Conservation (phyloP, 2,797 vertebrate genomes). For the Phrynocephalus vlangalii region DNA sequence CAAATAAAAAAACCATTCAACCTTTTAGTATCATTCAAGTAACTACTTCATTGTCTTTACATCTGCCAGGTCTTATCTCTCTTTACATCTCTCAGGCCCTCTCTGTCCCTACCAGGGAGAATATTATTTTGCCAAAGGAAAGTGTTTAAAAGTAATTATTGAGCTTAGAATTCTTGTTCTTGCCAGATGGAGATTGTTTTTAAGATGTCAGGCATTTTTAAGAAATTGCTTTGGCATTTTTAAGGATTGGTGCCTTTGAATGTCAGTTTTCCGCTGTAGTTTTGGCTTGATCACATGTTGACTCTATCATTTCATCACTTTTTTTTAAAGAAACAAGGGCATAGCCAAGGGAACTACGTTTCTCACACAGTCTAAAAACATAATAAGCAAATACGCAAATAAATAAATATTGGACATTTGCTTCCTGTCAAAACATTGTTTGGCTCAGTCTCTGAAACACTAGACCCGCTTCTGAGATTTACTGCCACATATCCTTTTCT, state of each 20-base stretch:
- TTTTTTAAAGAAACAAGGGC: neutral
- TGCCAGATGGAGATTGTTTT: neutral
- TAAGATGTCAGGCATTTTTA: neutral
- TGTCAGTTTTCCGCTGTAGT: neutral
- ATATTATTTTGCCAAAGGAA: neutral
- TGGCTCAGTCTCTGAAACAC: neutral
- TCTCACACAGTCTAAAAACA: neutral
- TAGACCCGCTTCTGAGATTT: neutral
- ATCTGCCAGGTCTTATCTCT: too few species aligned
- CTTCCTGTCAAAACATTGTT: neutral
- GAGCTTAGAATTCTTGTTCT: neutral
- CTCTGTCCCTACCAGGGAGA: too few species aligned
- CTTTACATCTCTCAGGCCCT: too few species aligned
- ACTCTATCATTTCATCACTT: neutral
- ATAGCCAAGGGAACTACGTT: too few species aligned
- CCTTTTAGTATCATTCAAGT: too few species aligned
- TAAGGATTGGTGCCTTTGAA: neutral
- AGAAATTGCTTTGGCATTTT: neutral
- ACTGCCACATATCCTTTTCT: neutral
- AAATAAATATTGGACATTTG: neutral
- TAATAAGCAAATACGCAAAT: too few species aligned
- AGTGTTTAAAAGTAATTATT: neutral
- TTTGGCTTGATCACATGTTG: neutral
- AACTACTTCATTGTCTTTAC: too few species aligned
- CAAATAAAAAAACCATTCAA: too few species aligned